Percentiles rank a stretch among this genome's conserved stretches.
Evolutionary conservation across 2,888 invertebrate genomes (phyloP).

Genomic region (Hydrotaea cyrtoneurina): DNA sequence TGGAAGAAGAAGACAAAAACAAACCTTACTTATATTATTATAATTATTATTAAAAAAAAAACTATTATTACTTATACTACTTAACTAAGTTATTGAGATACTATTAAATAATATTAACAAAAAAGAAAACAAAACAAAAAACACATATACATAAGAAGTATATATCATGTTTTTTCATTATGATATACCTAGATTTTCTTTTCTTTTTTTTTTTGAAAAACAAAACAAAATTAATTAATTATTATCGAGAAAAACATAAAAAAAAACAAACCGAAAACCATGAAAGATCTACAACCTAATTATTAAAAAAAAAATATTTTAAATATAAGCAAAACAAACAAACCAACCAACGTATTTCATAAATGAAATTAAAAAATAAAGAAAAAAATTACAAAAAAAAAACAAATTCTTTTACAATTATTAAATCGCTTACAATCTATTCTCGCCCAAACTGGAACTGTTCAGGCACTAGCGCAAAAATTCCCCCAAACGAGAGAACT

Average conservation of each 20-base stretch:
- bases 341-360: constrained; percentile 62
- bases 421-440: no score
- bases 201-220: constrained; percentile 4
- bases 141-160: constrained; percentile 23
- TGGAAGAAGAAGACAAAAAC: not conserved
- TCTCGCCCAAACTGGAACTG: no score
- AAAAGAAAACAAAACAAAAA: constrained; percentile 5
- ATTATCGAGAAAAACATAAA: constrained; percentile 36
- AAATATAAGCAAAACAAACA: constrained; percentile 60
- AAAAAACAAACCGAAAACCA: constrained; percentile 43
- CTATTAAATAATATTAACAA: constrained; percentile 4
- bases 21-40: constrained; percentile 20
- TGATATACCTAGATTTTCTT: constrained; percentile 42
- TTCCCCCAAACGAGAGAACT: no score
- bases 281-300: constrained; percentile 58
- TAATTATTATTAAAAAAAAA: not conserved
- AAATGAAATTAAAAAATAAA: constrained; percentile 64
- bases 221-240: constrained; percentile 38
- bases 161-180: constrained; percentile 49
- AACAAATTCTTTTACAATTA: constrained; percentile 25
- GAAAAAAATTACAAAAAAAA: constrained; percentile 45
- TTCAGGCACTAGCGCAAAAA: no score
- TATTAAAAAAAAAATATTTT: constrained; percentile 52
- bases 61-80: constrained; percentile 24
- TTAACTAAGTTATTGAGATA: constrained; percentile 39